Evolutionary conservation across 2,888 invertebrate species (phyloP), one percentile per base, ranked within the genome.

Genomic region (Nasonia oneida): DNA sequence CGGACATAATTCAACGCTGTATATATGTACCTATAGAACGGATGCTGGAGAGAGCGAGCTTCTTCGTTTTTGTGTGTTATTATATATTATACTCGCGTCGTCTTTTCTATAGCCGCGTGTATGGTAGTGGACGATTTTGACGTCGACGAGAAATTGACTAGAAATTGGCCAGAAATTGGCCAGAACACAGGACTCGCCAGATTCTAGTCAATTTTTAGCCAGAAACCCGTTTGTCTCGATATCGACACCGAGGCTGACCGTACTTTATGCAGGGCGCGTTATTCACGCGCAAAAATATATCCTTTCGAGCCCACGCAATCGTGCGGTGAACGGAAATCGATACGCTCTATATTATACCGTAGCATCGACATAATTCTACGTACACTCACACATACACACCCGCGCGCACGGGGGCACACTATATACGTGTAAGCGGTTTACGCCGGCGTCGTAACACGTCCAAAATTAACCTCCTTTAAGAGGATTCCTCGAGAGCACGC

Each of bases 1-100:
- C 89, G 88, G 89, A 91, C 90, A 92, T 92, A 92, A 92, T 92
- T 92, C 91, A 92, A 90, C 91, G 90, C 89, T 91, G 91, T 87
- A 89, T 87, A 89, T 91, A 47, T 10, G 12, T 47, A 47, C 10
- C 0, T 42, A 42, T 10, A 90, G 89, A 90, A 88, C 88, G 88
- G 79, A 53, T 67, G 64, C 4, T 14, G 39, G 18, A 12, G 37
- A 29, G 29, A 12, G 37, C 15, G 15, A 6, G 18, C 50, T 18
- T 10, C 77, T 23, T 10, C 37, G 64, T 14, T 50, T n/a, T 73
- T 42, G 6, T 73, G 23, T n/a, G 1, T 64, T 73, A 39, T 15
- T 10, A 37, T 37, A 37, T 37, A 37, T 37, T 42, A 5, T 42
- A 12, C 0, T 2, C 0, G 12, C 12, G 47, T 42, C n/a, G 8